Percentiles rank a stretch among this genome's conserved stretches.
These are phyloP conservation scores for Hemaris fuciformis DNA, from an alignment of 2,888 invertebrate species.

Conservation along the genomic window DNA sequence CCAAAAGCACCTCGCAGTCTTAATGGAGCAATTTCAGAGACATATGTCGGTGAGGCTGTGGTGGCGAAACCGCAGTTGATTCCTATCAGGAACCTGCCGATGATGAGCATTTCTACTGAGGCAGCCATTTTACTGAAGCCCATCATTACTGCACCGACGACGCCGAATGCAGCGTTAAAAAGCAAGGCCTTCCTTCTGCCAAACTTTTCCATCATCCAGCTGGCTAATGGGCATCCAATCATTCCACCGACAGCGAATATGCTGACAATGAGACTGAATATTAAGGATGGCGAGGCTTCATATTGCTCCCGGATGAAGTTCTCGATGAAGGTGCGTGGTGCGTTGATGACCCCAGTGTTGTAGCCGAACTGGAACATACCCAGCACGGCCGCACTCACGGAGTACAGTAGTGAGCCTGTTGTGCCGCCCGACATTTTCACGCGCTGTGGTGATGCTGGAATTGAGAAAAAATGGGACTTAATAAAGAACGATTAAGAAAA, in stretches of 20 bases:
- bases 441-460: conserved; percentile 49
- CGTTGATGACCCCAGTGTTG: conserved; percentile 87
- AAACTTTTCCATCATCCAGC: conserved; percentile 85
- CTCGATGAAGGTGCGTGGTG: conserved; percentile 83
- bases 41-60: conserved; percentile 76
- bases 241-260: conserved; percentile 90
- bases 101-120: conserved; percentile 86
- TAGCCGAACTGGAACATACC: conserved; percentile 88
- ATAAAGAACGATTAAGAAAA: not conserved
- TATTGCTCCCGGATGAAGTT: conserved; percentile 83
- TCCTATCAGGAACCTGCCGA: conserved; percentile 87
- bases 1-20: conserved; percentile 72
- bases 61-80: conserved; percentile 86
- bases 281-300: conserved; percentile 67
- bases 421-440: conserved; percentile 71
- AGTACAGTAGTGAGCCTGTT: conserved; percentile 83
- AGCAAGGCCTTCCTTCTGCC: conserved; percentile 86
- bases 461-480: conserved; percentile 18
- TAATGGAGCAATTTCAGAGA: conserved; percentile 73
- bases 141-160: conserved; percentile 85
- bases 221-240: conserved; percentile 89
- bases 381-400: conserved; percentile 84
- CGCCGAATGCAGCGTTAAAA: conserved; percentile 84
- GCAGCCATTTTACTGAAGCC: conserved; percentile 83
- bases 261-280: conserved; percentile 86